Percentiles rank a stretch among this genome's conserved stretches.
phyloP scores from a whole-genome alignment of 2,113 vertebrate species.

The Grantiella picta region DNA sequence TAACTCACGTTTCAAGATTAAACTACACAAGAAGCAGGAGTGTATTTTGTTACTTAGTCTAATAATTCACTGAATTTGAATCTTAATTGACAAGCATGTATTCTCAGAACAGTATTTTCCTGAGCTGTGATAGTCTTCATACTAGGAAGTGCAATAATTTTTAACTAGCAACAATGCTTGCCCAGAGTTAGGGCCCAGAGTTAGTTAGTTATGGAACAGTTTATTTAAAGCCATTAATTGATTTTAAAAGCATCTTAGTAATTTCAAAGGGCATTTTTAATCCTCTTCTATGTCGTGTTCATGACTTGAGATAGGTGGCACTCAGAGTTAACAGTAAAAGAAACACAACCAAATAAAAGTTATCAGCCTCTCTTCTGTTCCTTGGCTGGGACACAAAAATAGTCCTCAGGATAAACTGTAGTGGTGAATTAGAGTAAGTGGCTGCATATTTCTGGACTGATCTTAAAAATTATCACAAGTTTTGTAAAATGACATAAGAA shows the following conservation, averaged over 20 bases:
- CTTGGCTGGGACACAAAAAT: background rate
- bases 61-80: background rate
- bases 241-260: background rate
- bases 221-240: background rate
- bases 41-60: background rate
- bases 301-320: background rate
- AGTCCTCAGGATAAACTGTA: background rate
- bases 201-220: background rate
- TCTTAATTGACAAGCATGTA: background rate
- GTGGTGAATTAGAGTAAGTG: background rate
- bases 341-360: background rate
- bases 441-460: background rate
- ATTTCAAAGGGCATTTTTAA: background rate
- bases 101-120: background rate
- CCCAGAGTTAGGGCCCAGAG: background rate
- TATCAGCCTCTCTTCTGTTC: background rate
- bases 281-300: background rate
- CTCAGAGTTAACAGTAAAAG: background rate
- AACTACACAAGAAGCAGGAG: background rate
- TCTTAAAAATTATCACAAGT: background rate
- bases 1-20: background rate
- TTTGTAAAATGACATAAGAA: background rate
- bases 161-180: background rate
- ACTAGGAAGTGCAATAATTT: background rate
- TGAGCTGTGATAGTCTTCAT: background rate